A percentile compares a stretch with the other conserved stretches of the same genome.
These are phyloP conservation scores for Dendrolimus pini DNA, from an alignment of 2,888 invertebrate species.

Conservation along the genomic window DNA sequence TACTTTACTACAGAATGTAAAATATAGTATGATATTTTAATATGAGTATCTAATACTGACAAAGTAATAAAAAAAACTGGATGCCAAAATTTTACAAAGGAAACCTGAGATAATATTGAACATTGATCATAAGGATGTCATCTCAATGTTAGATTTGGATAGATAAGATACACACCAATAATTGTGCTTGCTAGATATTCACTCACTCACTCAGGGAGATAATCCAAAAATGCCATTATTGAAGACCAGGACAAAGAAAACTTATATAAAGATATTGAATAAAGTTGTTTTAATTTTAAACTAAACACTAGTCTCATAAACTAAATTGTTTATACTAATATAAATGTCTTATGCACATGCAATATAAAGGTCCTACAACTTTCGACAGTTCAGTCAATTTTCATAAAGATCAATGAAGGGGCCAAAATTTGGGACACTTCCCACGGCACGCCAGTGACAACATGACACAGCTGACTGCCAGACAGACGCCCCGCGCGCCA, in stretches of 20 bases:
- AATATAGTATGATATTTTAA: no score
- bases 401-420: constrained; percentile 31
- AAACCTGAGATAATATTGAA: constrained; percentile 8
- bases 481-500: constrained; percentile 38
- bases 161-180: constrained; percentile 22
- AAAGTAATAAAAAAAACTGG: no score
- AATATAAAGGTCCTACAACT: no score
- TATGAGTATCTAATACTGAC: no score
- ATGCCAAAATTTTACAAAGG: no score
- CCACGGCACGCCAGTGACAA: constrained; percentile 50
- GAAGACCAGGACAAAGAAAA: constrained; percentile 7
- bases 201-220: constrained; percentile 1
- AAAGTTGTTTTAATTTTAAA: no score
- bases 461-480: constrained; percentile 73
- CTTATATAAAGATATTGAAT: background rate
- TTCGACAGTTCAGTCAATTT: no score
- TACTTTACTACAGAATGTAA: no score
- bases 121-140: constrained; percentile 22
- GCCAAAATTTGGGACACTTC: constrained; percentile 63
- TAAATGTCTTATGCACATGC: no score
- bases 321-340: no score
- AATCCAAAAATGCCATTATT: constrained; percentile 5
- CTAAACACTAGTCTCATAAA: no score
- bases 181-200: background rate
- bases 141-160: constrained; percentile 18